These are phyloP conservation scores for Mystacides longicornis DNA, from an alignment of 2,888 invertebrate genomes.

Conservation along the genomic window DNA sequence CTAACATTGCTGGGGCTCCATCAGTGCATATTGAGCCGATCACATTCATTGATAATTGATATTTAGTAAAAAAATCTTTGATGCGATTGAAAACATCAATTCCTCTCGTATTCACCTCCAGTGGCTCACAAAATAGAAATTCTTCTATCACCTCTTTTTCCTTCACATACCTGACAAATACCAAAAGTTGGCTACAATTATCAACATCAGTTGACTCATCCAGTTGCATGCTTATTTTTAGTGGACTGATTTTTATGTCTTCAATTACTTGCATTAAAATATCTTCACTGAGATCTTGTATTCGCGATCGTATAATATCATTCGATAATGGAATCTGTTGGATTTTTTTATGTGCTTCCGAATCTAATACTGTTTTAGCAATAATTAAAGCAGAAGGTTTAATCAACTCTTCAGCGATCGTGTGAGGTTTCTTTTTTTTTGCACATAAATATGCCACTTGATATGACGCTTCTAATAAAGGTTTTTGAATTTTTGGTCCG, in stretches of 20 bases:
- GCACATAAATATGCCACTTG: too few species aligned
- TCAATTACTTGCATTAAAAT: not conserved
- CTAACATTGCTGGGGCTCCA: slow-evolving; percentile 27
- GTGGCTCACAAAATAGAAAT: not conserved
- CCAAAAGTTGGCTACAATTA: not conserved
- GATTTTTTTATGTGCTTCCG: too few species aligned
- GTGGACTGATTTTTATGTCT: not conserved
- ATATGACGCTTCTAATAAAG: too few species aligned
- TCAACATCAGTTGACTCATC: slow-evolving; percentile 5
- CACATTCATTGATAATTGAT: slow-evolving; percentile 3
- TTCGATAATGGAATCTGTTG: too few species aligned
- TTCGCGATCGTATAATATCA: not conserved
- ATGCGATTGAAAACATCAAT: not conserved
- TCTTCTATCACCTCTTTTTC: not conserved
- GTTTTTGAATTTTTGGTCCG: too few species aligned
- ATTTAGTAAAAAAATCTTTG: not conserved
- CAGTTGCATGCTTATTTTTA: not conserved
- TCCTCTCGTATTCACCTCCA: not conserved
- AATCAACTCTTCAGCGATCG: too few species aligned
- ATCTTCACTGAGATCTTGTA: not conserved
- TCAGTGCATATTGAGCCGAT: slow-evolving; percentile 24
- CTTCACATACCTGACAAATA: not conserved
- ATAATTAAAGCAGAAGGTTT: too few species aligned
- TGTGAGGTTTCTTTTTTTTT: too few species aligned
- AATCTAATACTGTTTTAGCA: too few species aligned